Evolutionary conservation across 1,140 invertebrate species (phyloP).

Genomic region (Drosophila athabasca): DNA sequence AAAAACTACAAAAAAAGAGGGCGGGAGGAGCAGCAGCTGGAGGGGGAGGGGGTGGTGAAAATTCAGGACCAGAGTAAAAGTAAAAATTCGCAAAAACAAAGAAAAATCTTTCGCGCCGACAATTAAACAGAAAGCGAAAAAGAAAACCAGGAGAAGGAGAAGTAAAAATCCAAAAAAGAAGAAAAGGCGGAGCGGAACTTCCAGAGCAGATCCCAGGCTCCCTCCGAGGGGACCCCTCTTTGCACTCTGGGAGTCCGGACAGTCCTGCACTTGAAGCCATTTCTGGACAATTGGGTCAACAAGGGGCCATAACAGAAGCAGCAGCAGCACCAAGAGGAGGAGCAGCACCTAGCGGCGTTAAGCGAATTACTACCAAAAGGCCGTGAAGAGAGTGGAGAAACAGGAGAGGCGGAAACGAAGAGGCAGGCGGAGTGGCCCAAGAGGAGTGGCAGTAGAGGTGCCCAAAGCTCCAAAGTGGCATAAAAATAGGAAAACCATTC

Average conservation of each 20-base stretch:
- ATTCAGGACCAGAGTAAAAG: conserved; percentile 30
- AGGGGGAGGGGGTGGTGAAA: too few species aligned
- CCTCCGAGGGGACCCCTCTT: too few species aligned
- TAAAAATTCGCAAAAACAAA: conserved; percentile 41
- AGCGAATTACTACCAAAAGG: conserved; percentile 60
- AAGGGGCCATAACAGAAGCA: conserved; percentile 40
- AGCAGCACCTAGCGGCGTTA: conserved; percentile 70
- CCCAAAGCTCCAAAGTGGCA: conserved; percentile 60
- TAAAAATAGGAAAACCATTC: conserved; percentile 69
- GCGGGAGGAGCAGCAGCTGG: background rate
- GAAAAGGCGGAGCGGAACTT: background rate
- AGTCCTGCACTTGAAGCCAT: conserved; percentile 27
- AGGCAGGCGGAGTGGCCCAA: background rate
- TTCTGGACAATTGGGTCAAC: conserved; percentile 71
- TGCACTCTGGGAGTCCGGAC: background rate
- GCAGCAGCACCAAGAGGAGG: conserved; percentile 15
- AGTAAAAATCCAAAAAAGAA: conserved; percentile 6
- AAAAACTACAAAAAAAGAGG: conserved; percentile 4
- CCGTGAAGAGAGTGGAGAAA: too few species aligned
- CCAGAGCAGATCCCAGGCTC: background rate
- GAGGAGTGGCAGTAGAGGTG: background rate
- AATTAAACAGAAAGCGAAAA: conserved; percentile 26
- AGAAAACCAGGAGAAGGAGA: background rate
- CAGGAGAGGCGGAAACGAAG: too few species aligned
- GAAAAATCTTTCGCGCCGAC: conserved; percentile 43